These are phyloP conservation scores for cat (Felis catus) DNA, from an alignment of 2,113 vertebrate genomes.

Conservation along the genomic window F.catus_Fca126_mat1.0 CM031420.1:13099001-13099500, in stretches of 20 bases:
- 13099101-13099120: background rate
- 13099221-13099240: background rate
- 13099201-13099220: background rate
- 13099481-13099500: background rate
- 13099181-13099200: background rate
- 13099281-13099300: no score
- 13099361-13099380: background rate
- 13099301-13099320: background rate
- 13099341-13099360: no score
- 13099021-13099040: background rate
- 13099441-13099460: background rate
- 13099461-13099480: background rate
- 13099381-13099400: background rate
- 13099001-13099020: background rate
- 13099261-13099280: background rate
- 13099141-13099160: background rate
- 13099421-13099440: background rate
- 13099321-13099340: fast-evolving
- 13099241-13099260: no score
- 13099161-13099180: background rate
- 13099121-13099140: background rate
- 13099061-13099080: background rate
- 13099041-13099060: background rate
- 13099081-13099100: background rate
- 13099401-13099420: background rate